A percentile compares a stretch with the other conserved stretches of the same genome.
Evolutionary conservation across 2,797 vertebrate species (phyloP).

Genomic region (Centroberyx gerrardi): DNA sequence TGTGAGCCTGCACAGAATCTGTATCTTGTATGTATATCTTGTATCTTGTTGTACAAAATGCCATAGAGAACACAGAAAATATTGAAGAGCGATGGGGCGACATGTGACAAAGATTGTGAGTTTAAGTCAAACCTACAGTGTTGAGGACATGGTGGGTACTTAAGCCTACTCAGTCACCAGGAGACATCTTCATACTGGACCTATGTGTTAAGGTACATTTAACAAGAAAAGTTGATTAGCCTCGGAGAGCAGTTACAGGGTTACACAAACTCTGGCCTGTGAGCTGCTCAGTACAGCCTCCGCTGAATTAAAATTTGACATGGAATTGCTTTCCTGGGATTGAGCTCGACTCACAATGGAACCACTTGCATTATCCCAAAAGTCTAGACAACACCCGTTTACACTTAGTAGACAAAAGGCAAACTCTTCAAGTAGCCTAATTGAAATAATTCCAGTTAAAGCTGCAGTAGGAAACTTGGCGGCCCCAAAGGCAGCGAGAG

Average conservation of each 20-base stretch:
- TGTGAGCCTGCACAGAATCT: no score
- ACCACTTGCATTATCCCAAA: background rate
- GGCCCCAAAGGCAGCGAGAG: no score
- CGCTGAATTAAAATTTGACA: background rate
- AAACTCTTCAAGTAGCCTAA: background rate
- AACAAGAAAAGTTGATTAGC: constrained; percentile 4
- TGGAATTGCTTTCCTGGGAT: background rate
- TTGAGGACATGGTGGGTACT: background rate
- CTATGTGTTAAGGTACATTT: background rate
- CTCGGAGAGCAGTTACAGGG: no score
- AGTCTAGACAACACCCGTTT: no score
- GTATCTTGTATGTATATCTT: no score
- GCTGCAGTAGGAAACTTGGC: no score
- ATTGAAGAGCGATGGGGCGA: background rate
- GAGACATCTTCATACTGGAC: background rate
- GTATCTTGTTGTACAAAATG: background rate
- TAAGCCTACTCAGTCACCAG: background rate
- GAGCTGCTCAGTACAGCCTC: background rate
- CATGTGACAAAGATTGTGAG: background rate
- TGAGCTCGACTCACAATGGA: background rate
- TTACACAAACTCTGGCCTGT: no score
- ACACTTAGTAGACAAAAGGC: background rate
- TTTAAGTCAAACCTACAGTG: background rate
- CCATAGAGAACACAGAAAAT: background rate
- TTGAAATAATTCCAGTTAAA: background rate